Conservation (phyloP, 2,888 invertebrate genomes). For the Plutella xylostella region DNA sequence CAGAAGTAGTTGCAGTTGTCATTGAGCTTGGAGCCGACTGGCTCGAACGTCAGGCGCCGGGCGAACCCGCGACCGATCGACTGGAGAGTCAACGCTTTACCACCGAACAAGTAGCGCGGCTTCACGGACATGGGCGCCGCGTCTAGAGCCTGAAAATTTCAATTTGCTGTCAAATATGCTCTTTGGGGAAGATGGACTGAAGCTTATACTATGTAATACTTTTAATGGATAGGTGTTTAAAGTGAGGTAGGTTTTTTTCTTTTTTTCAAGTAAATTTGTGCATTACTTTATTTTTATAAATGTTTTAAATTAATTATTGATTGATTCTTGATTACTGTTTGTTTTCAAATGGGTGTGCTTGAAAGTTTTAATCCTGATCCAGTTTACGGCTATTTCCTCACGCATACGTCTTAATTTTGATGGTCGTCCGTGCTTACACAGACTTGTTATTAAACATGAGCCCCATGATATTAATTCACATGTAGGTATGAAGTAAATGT, state of each 20-base stretch:
- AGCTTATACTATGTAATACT: background rate
- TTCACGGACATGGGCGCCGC: constrained; percentile 56
- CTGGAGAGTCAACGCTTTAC: constrained; percentile 74
- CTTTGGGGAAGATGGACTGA: constrained; percentile 8
- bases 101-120: constrained; percentile 72
- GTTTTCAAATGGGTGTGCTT: too few relatives aligned
- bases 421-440: too few relatives aligned
- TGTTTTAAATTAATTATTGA: too few relatives aligned
- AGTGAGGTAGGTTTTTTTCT: background rate
- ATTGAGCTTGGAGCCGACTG: constrained; percentile 71
- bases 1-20: constrained; percentile 81
- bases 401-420: too few relatives aligned
- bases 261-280: background rate
- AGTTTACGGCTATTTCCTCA: too few relatives aligned
- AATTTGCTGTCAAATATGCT: constrained; percentile 26
- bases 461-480: too few relatives aligned
- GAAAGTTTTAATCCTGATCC: too few relatives aligned
- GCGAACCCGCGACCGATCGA: constrained; percentile 81
- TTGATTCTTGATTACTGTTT: too few relatives aligned
- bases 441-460: too few relatives aligned
- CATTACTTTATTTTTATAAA: too few relatives aligned
- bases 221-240: background rate
- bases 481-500: too few relatives aligned
- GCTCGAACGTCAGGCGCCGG: constrained; percentile 78
- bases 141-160: constrained; percentile 55